These are phyloP conservation scores for Pseudocheirus occidentalis DNA, from an alignment of 2,797 vertebrate genomes.

Conservation along the genomic window DNA sequence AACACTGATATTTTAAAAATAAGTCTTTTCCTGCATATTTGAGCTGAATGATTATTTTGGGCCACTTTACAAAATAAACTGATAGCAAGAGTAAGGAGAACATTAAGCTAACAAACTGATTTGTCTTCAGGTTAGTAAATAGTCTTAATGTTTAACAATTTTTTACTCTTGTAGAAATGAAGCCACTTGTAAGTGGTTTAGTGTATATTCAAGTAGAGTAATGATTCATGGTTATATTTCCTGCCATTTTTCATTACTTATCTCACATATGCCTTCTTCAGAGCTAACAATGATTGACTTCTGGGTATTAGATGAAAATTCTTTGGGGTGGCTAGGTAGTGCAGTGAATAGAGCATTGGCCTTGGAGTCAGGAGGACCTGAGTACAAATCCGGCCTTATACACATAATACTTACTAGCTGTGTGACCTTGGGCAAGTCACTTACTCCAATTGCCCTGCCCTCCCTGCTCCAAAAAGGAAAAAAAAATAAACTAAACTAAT, in stretches of 20 bases:
- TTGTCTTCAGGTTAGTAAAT: constrained; percentile 31
- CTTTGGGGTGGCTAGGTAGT: not conserved
- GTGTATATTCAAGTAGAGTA: constrained; percentile 32
- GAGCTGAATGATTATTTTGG: not conserved
- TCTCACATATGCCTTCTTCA: not conserved
- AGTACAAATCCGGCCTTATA: no score
- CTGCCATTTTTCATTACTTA: constrained; percentile 1
- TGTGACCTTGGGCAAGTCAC: no score
- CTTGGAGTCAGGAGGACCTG: no score
- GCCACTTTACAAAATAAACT: constrained; percentile 40
- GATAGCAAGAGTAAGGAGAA: constrained; percentile 39
- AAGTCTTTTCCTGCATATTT: not conserved
- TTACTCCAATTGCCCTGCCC: no score
- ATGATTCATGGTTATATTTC: constrained; percentile 11
- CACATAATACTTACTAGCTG: no score
- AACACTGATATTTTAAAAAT: not conserved
- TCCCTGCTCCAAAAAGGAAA: no score
- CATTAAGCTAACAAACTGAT: constrained; percentile 35
- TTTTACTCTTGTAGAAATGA: constrained; percentile 37
- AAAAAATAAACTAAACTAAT: no score
- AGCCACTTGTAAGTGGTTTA: constrained; percentile 21
- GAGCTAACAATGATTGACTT: constrained; percentile 17
- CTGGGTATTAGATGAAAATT: constrained; percentile 2
- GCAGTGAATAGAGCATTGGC: no score
- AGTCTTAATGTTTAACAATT: constrained; percentile 18